Percentiles rank a stretch among this genome's conserved stretches.
Evolutionary conservation across 2,888 invertebrate species (phyloP).

Genomic region (Apantesis nais): DNA sequence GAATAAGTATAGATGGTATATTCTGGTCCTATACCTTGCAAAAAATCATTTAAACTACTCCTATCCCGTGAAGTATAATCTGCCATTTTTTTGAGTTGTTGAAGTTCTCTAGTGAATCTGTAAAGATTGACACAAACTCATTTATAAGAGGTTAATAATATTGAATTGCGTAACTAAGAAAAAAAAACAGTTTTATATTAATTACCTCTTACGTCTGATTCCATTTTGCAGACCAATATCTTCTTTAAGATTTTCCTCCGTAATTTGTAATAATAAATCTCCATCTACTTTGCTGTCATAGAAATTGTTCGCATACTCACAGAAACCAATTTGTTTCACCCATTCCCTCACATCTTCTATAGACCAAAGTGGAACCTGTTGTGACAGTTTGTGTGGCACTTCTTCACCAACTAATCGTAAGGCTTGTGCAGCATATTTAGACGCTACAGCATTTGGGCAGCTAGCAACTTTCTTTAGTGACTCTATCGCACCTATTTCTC

Average conservation of each 20-base stretch:
- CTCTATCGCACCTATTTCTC: slow-evolving; percentile 97
- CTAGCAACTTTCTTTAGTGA: slow-evolving; percentile 98
- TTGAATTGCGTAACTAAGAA: background rate
- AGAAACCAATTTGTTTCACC: slow-evolving; percentile 99
- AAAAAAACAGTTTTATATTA: background rate
- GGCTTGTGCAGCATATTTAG: slow-evolving; percentile 98
- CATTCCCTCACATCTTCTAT: slow-evolving; percentile 98
- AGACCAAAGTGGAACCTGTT: slow-evolving; percentile 99
- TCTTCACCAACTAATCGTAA: slow-evolving; percentile 97
- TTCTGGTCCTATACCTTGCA: slow-evolving; percentile 93
- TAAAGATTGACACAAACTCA: slow-evolving; percentile 40
- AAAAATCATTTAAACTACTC: slow-evolving; percentile 94
- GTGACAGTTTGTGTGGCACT: slow-evolving; percentile 98
- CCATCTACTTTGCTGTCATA: slow-evolving; percentile 97
- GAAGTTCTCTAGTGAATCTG: slow-evolving; percentile 96
- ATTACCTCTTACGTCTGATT: slow-evolving; percentile 93
- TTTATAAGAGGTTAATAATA: background rate
- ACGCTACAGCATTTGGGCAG: slow-evolving; percentile 98
- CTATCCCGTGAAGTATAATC: slow-evolving; percentile 98
- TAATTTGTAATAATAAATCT: slow-evolving; percentile 95
- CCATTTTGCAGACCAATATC: slow-evolving; percentile 98
- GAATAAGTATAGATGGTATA: slow-evolving; percentile 98
- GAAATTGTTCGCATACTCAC: slow-evolving; percentile 93
- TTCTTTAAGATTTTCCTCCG: slow-evolving; percentile 95
- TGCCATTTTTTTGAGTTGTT: slow-evolving; percentile 97